phyloP scores from a whole-genome alignment of 1,140 invertebrate species.

The Camponotus floridanus region DNA sequence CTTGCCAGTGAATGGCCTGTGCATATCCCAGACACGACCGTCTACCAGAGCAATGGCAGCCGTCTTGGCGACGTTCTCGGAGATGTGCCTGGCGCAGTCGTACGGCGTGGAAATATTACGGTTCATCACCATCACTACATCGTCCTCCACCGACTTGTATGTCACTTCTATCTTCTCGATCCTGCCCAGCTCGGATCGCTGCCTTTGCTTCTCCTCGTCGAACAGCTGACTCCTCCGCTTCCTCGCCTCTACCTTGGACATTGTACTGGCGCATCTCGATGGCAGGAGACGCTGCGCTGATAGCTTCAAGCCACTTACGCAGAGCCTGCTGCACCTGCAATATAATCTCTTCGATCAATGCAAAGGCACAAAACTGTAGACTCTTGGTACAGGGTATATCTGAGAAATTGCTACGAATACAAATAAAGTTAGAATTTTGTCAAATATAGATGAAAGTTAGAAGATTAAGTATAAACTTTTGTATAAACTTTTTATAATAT shows the following conservation, averaged over 20 bases:
- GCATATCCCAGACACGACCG: slow-evolving; percentile 96
- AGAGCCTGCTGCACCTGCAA: slow-evolving; percentile 49
- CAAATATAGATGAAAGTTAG: neutral
- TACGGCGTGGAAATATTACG: slow-evolving; percentile 96
- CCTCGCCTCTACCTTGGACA: slow-evolving; percentile 82
- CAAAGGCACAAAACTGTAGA: neutral
- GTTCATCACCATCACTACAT: slow-evolving; percentile 95
- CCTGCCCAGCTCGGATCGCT: slow-evolving; percentile 89
- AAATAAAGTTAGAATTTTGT: neutral
- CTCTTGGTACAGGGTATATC: neutral
- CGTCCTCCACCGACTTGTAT: slow-evolving; percentile 91
- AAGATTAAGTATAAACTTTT: neutral
- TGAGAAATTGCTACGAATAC: neutral
- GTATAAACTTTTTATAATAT: neutral
- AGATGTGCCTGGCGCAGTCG: slow-evolving; percentile 96
- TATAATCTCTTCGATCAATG: neutral
- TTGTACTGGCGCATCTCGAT: slow-evolving; percentile 55
- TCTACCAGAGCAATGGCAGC: slow-evolving; percentile 94
- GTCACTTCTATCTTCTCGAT: slow-evolving; percentile 97
- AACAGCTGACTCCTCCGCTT: slow-evolving; percentile 91
- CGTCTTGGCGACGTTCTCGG: slow-evolving; percentile 90
- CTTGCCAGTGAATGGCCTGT: slow-evolving; percentile 92
- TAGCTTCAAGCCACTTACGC: slow-evolving; percentile 26
- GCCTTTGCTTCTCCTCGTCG: slow-evolving; percentile 90
- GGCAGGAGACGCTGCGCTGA: slow-evolving; percentile 53